phyloP scores from a whole-genome alignment of 2,113 vertebrate species.

The Malurus elegans region DNA sequence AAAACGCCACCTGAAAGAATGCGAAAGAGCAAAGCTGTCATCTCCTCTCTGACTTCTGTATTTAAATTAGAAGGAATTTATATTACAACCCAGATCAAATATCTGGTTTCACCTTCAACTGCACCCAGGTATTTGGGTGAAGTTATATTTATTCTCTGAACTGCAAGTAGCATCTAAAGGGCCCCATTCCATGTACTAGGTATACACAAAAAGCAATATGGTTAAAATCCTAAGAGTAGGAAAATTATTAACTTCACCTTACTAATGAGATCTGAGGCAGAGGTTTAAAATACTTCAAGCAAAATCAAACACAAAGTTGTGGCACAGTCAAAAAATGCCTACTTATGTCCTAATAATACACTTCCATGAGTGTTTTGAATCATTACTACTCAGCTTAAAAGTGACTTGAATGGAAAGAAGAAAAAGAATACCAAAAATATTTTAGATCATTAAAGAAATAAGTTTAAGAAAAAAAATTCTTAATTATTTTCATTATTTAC shows the following conservation, averaged over 20 bases:
- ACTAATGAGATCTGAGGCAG: neutral
- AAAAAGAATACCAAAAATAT: neutral
- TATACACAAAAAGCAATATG: neutral
- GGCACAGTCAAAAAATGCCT: neutral
- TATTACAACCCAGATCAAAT: neutral
- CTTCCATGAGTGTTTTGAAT: neutral
- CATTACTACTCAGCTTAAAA: neutral
- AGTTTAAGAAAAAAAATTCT: neutral
- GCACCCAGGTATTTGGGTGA: neutral
- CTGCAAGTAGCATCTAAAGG: neutral
- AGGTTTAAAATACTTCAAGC: neutral
- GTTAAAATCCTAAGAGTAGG: neutral
- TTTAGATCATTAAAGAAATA: neutral
- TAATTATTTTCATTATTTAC: constrained; percentile 38
- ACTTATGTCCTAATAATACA: neutral
- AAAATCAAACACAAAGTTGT: neutral
- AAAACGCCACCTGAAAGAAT: neutral
- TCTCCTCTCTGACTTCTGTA: neutral
- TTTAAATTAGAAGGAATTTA: neutral
- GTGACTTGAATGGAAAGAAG: neutral
- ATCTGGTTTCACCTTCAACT: neutral
- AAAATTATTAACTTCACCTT: neutral
- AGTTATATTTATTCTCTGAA: neutral
- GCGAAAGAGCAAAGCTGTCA: neutral
- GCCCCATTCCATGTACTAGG: neutral